Evolutionary conservation across 2,113 vertebrate genomes (phyloP).

Genomic region (Tetraodon nigroviridis): DNA sequence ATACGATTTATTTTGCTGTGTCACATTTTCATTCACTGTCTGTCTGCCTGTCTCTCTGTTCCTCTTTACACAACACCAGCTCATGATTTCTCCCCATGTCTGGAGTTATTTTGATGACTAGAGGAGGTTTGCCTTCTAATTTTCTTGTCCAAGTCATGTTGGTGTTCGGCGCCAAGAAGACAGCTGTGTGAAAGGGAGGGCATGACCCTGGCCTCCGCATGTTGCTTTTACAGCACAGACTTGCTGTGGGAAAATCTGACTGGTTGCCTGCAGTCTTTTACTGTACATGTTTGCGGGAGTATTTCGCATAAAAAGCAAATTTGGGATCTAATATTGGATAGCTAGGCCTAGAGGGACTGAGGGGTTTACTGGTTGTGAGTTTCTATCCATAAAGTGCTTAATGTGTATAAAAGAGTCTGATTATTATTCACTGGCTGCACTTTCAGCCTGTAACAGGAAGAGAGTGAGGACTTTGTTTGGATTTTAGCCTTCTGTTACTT

Average conservation of each 20-base stretch:
- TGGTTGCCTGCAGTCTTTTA: too few relatives aligned
- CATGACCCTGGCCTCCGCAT: slow-evolving; percentile 10
- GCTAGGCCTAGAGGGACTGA: too few relatives aligned
- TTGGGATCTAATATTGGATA: too few relatives aligned
- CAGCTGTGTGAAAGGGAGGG: slow-evolving; percentile 39
- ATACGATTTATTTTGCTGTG: slow-evolving; percentile 1
- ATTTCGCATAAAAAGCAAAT: too few relatives aligned
- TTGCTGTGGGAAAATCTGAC: slow-evolving; percentile 14
- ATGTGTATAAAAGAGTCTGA: too few relatives aligned
- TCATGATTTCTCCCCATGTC: slow-evolving; percentile 1
- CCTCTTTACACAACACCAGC: background rate
- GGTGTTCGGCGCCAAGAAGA: slow-evolving; percentile 8
- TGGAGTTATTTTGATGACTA: slow-evolving; percentile 20
- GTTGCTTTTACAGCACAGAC: slow-evolving; percentile 8
- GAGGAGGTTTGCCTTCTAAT: slow-evolving; percentile 33
- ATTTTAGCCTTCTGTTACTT: background rate
- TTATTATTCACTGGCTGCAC: background rate
- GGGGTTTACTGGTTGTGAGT: too few relatives aligned
- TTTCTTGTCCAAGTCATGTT: slow-evolving; percentile 22
- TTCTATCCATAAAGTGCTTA: too few relatives aligned
- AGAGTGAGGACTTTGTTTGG: background rate
- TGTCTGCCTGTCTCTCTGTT: background rate
- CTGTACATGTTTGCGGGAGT: background rate
- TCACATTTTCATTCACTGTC: too few relatives aligned
- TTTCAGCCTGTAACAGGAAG: background rate